Conservation (phyloP, 2,888 invertebrate species). For the Dicyrtoma fusca region DNA sequence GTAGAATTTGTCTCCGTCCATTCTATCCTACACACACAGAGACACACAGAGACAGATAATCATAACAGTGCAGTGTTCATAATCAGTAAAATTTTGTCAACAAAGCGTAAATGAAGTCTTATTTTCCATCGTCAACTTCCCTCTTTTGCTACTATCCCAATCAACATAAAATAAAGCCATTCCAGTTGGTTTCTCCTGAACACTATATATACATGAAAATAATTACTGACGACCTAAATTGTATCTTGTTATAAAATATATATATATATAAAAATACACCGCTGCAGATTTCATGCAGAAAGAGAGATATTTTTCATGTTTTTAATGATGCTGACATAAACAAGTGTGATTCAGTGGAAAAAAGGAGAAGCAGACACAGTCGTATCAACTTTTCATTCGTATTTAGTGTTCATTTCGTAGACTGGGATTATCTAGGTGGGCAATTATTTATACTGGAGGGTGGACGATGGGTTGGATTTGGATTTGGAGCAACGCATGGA, state of each 20-base stretch:
- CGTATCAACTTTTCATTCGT: too few species aligned
- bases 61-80: too few species aligned
- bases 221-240: slow-evolving; percentile 13
- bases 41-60: too few species aligned
- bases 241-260: slow-evolving; percentile 9
- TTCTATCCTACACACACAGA: too few species aligned
- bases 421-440: too few species aligned
- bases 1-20: too few species aligned
- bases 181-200: not conserved
- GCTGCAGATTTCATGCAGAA: not conserved
- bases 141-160: not conserved
- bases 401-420: too few species aligned
- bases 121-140: not conserved
- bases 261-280: not conserved
- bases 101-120: not conserved
- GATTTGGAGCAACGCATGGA: too few species aligned
- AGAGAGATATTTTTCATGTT: not conserved
- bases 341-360: too few species aligned
- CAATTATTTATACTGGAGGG: too few species aligned
- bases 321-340: slow-evolving; percentile 2
- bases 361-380: too few species aligned
- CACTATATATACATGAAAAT: slow-evolving; percentile 9
- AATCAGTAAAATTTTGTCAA: not conserved
- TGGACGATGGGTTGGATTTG: too few species aligned
- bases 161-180: slow-evolving; percentile 5